A percentile compares a stretch with the other conserved stretches of the same genome.
phyloP scores from a whole-genome alignment of 1,140 invertebrate genomes.

The Centruroides sculpturatus region DNA sequence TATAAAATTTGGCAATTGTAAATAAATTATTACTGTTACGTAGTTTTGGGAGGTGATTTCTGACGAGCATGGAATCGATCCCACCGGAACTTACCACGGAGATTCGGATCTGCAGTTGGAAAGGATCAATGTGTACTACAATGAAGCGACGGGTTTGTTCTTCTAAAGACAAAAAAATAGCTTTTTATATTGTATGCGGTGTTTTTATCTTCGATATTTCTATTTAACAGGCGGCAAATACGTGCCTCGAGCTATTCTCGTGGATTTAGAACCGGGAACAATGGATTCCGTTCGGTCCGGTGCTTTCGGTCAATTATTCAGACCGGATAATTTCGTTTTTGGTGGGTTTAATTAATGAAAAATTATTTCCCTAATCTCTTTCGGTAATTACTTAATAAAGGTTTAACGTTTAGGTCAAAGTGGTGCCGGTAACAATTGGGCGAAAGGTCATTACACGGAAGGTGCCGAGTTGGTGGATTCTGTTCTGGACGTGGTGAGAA shows the following conservation, averaged over 20 bases:
- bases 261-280: conserved; percentile 86
- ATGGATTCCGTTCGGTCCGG: conserved; percentile 87
- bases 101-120: conserved; percentile 23
- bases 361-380: conserved; percentile 6
- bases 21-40: no score
- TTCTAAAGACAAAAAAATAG: conserved; percentile 32
- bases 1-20: no score
- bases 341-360: conserved; percentile 76
- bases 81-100: conserved; percentile 35
- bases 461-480: no score
- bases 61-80: conserved; percentile 37
- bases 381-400: no score
- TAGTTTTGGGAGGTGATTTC: neutral
- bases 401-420: conserved; percentile 2
- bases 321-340: conserved; percentile 42
- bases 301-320: conserved; percentile 51
- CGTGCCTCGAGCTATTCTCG: conserved; percentile 75
- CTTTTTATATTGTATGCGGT: no score
- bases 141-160: conserved; percentile 57
- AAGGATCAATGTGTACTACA: conserved; percentile 36
- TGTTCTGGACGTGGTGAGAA: no score
- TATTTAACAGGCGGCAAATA: conserved; percentile 52
- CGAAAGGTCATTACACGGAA: no score
- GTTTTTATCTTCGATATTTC: no score
- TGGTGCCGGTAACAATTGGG: conserved; percentile 18